Evolutionary conservation across 2,113 vertebrate genomes (phyloP).

Genomic region (Seriola dumerili): DNA sequence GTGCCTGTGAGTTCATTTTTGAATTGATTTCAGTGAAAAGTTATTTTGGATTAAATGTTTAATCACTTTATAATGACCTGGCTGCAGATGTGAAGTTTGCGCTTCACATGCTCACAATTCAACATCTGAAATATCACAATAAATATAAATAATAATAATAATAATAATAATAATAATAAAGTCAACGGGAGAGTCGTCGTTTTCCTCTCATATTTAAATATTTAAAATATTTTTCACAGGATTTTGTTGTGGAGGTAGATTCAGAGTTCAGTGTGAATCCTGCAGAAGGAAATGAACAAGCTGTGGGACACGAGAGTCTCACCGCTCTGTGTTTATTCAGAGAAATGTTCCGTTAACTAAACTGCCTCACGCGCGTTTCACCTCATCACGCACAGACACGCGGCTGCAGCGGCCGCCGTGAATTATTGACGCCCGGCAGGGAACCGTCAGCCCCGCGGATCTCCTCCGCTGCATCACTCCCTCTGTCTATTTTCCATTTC

Average conservation of each 20-base stretch:
- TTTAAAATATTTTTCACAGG: not conserved
- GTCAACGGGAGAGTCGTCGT: too few species aligned
- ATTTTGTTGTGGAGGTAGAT: not conserved
- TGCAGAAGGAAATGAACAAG: too few species aligned
- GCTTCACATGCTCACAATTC: not conserved
- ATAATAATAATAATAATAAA: not conserved
- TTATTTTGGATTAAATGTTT: not conserved
- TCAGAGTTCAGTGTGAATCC: not conserved
- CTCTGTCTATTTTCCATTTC: slow-evolving; percentile 63
- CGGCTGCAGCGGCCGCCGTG: slow-evolving; percentile 38
- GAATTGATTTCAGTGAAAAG: not conserved
- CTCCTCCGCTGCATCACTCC: slow-evolving; percentile 44
- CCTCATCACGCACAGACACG: slow-evolving; percentile 35
- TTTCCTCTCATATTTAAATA: not conserved
- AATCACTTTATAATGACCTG: not conserved
- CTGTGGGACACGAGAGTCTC: not conserved
- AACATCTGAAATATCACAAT: not conserved
- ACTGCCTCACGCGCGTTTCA: not conserved
- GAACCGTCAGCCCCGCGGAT: slow-evolving; percentile 15
- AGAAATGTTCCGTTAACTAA: slow-evolving; percentile 27
- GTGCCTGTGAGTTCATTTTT: not conserved
- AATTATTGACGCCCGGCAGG: slow-evolving; percentile 69
- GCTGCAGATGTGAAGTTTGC: not conserved
- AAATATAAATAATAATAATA: not conserved
- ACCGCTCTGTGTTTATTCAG: slow-evolving; percentile 27